Conservation (phyloP, 2,888 invertebrate genomes). For the Lottia gigantea region DNA sequence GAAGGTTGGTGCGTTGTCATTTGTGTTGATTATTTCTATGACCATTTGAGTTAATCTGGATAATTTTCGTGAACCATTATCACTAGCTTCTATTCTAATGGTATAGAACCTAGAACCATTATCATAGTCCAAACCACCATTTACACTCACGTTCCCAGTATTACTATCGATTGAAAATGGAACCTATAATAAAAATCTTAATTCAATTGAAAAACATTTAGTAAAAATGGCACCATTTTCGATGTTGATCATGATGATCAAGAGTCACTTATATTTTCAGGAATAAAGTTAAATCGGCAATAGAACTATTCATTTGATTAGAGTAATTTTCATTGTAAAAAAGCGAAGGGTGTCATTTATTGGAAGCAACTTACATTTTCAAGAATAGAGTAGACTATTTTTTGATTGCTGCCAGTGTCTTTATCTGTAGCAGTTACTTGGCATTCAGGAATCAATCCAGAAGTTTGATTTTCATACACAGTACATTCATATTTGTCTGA, state of each 20-base stretch:
- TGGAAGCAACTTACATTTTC: no score
- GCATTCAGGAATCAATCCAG: constrained; percentile 3
- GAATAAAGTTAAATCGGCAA: neutral
- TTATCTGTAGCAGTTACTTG: constrained; percentile 18
- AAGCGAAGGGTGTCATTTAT: no score
- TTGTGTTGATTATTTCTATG: constrained; percentile 21
- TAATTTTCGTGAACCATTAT: constrained; percentile 3
- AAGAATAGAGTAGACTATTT: constrained; percentile 7
- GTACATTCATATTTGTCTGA: constrained; percentile 12
- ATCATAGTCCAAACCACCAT: constrained; percentile 13
- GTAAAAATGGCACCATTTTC: no score
- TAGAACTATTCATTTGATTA: neutral
- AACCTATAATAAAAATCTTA: neutral
- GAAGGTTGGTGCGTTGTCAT: constrained; percentile 24
- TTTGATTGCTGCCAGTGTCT: constrained; percentile 11
- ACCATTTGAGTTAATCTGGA: constrained; percentile 12
- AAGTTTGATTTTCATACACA: constrained; percentile 12
- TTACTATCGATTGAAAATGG: constrained; percentile 8
- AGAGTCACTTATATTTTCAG: no score
- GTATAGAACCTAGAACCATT: neutral
- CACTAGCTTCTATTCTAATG: constrained; percentile 11
- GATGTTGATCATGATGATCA: no score
- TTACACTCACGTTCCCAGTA: constrained; percentile 12
- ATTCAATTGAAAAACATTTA: neutral
- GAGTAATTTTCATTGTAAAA: neutral